Conservation (phyloP, 2,113 vertebrate species). For the Oncorhynchus mykiss region DNA sequence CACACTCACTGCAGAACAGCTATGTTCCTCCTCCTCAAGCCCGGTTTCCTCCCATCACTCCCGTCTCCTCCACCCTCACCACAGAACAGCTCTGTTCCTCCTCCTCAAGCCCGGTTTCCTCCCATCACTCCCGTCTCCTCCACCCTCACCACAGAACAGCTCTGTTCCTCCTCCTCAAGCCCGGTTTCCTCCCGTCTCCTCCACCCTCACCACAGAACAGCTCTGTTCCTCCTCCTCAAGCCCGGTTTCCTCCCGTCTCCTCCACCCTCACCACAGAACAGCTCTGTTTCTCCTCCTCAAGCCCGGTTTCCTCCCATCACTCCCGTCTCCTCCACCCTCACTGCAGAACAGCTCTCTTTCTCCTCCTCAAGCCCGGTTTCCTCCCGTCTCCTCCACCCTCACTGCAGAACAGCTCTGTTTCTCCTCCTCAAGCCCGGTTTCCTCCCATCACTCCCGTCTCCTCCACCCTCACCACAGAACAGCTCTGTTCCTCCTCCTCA, state of each 20-base stretch:
- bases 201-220: not conserved
- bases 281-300: not conserved
- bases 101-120: not conserved
- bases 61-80: not conserved
- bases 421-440: not conserved
- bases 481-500: not conserved
- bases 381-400: not conserved
- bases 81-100: not conserved
- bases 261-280: not conserved
- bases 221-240: not conserved
- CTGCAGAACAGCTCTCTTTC: not conserved
- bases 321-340: not conserved
- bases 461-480: not conserved
- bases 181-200: no score
- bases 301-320: not conserved
- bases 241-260: not conserved
- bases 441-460: no score
- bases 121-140: slow-evolving; percentile 3
- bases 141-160: not conserved
- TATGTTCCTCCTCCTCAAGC: not conserved
- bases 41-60: not conserved
- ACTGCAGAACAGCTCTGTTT: not conserved
- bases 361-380: not conserved
- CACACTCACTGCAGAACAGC: not conserved
- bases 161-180: not conserved